Percentiles rank a stretch among this genome's conserved stretches.
phyloP scores from a whole-genome alignment of 2,113 vertebrate species.

The Sterrhoptilus dennistouni region DNA sequence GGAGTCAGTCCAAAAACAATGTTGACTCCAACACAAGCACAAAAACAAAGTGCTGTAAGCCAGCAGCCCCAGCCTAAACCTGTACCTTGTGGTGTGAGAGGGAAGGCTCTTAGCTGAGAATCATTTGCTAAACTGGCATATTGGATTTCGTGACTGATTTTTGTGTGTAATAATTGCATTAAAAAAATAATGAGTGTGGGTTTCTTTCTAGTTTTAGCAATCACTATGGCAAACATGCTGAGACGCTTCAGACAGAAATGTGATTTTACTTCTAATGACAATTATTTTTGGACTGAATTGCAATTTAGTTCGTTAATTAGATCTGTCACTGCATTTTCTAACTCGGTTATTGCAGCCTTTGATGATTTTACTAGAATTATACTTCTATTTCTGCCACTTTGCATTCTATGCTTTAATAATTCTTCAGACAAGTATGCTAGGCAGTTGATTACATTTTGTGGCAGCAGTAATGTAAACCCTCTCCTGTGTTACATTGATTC shows the following conservation, averaged over 20 bases:
- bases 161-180: constrained; percentile 31
- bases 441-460: constrained; percentile 33
- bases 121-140: constrained; percentile 10
- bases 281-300: constrained; percentile 48
- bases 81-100: not conserved
- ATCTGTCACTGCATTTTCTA: constrained; percentile 50
- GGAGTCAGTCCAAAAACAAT: not conserved
- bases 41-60: not conserved
- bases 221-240: not conserved
- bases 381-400: constrained; percentile 39
- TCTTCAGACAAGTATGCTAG: constrained; percentile 41
- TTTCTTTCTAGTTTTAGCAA: not conserved
- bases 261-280: constrained; percentile 55
- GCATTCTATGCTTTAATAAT: constrained; percentile 50
- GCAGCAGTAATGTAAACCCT: constrained; percentile 7
- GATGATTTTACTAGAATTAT: constrained; percentile 42
- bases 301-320: constrained; percentile 64
- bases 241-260: constrained; percentile 45
- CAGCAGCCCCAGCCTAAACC: not conserved
- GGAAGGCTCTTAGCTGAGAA: not conserved
- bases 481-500: constrained; percentile 9
- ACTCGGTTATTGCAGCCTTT: constrained; percentile 15
- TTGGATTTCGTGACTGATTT: constrained; percentile 55
- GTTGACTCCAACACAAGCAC: not conserved
- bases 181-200: constrained; percentile 28